Evolutionary conservation across 2,113 vertebrate genomes (phyloP), one percentile per base, ranked within the genome.

Genomic region (Lophochroa leadbeateri): DNA sequence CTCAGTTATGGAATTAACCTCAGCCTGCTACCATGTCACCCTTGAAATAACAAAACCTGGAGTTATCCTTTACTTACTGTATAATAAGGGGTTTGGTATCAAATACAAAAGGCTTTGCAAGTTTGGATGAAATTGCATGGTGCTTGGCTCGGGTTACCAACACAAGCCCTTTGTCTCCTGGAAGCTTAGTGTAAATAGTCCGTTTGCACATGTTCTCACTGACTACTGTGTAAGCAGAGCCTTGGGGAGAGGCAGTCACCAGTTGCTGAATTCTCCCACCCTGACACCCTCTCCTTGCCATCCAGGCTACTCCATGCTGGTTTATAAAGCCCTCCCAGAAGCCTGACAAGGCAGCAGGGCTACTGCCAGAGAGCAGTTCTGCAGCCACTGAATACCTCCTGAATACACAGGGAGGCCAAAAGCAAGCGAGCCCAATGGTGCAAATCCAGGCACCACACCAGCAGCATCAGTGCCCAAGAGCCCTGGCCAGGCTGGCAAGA

Each of bases 151-250:
- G 98, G 33, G 99, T 99, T 95, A 99, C 97, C 92, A 99, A 90
- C 4, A 99, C 99, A 87, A 99, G 98, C 33, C 99, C 99, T 98
- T 99, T 99, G 88, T 99, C 99, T 7, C 99, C 99, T 4, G 99
- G 98, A 41, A 99, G 99, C 86, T 99, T 99, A 2, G 98, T 98
- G 65, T 99, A n/a, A n/a, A n/a, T n/a, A n/a, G n/a, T 14, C 46
- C 37, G 43, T 47, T 44, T 53, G 47, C 15, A 15, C 17, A 7
- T 13, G 55, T 20, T 88, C 58, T 86, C 74, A 68, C 37, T 67
- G 89, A 75, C 61, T 57, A 21, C 28, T 9, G 0, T 1, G 1
- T 18, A 18, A 23, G 64, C 69, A 84, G 39, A 91, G 52, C 44
- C 64, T 19, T 43, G 28, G 20, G 57, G 19, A 90, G 61, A 68